Base-by-base conservation (phyloP, 2,113 vertebrate species). In the Ictidomys tridecemlineatus region DNA sequence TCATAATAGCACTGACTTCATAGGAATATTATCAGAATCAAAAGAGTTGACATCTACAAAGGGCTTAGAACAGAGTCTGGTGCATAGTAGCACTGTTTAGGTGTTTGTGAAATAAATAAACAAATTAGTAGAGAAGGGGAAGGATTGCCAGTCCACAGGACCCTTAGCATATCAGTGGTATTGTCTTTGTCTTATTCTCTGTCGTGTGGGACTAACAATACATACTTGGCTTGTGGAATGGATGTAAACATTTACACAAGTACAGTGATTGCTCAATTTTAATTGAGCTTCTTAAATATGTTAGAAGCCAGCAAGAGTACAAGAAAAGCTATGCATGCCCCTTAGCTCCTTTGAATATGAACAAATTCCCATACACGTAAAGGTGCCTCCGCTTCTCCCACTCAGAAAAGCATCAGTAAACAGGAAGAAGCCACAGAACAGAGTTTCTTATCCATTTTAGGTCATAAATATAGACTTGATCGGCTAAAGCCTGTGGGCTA, bases 401-500 rank as follows among this genome's bases (percentile, higher is more conserved):
- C 42, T 42, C 67, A 0, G 51, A 78, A 72, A 34, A 84, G 37
- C 94, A 10, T 28, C 77, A 1, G 79, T 26, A 39, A 85, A 83
- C 83, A 48, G 48, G 39, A 48, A 37, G 18, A 73, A 76, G 65
- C 39, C 87, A 37, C 80, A 14, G 82, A 14, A 83, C 69, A 58
- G 67, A 56, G 48, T 76, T 78, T 87, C 77, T 65, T 70, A 96
- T 48, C 90, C 86, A 48, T 89, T 80, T 96, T 91, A 97, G 97
- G 94, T 87, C 87, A 32, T 42, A 95, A 77, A 63, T 72, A 89
- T 69, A 39, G 92, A 85, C 91, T 97, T 53, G 90, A 93, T 93
- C 83, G 92, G 89, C 97, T 91, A 89, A 90, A 39, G 51, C 37
- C 79, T 91, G 93, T 39, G 96, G 73, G 82, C 92, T 97, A 18